A percentile compares a stretch with the other conserved stretches of the same genome.
Conservation (phyloP, 1,140 invertebrate species). For the Microvelia longipes region DNA sequence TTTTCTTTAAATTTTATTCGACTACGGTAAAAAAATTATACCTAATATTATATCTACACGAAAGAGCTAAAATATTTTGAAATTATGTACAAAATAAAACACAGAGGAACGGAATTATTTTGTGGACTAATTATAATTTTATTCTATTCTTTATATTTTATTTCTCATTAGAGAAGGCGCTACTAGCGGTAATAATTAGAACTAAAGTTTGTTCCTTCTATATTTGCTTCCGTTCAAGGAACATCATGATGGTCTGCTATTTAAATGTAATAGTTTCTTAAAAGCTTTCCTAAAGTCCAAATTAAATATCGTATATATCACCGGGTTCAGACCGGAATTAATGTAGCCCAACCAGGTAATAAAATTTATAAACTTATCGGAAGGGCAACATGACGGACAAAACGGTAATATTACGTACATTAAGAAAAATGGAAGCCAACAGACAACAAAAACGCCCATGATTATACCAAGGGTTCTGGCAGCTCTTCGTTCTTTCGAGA, state of each 20-base stretch:
- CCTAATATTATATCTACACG: too few species aligned
- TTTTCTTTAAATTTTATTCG: too few species aligned
- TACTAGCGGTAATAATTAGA: background rate
- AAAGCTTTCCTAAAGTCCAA: conserved; percentile 89
- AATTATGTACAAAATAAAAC: too few species aligned
- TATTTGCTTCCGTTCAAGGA: background rate
- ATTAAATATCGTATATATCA: conserved; percentile 97
- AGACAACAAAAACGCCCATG: conserved; percentile 88
- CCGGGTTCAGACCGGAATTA: conserved; percentile 91
- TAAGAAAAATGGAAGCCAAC: conserved; percentile 92
- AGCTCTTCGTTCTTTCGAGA: conserved; percentile 80
- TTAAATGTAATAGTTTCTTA: conserved; percentile 61
- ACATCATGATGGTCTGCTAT: conserved; percentile 6
- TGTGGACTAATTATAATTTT: too few species aligned
- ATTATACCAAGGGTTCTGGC: conserved; percentile 84
- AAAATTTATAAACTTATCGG: conserved; percentile 64
- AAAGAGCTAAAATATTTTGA: too few species aligned
- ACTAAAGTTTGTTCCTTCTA: background rate
- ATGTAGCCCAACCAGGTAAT: conserved; percentile 96
- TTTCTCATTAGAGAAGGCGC: background rate
- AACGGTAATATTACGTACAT: conserved; percentile 86
- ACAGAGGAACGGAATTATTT: too few species aligned
- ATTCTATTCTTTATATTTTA: too few species aligned
- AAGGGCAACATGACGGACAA: conserved; percentile 47
- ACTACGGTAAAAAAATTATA: too few species aligned